Evolutionary conservation across 37 sponge, comb jelly and placozoan genomes (phyloP), one percentile per base, ranked within the genome.

Genomic region (Aplysina aerophoba): DNA sequence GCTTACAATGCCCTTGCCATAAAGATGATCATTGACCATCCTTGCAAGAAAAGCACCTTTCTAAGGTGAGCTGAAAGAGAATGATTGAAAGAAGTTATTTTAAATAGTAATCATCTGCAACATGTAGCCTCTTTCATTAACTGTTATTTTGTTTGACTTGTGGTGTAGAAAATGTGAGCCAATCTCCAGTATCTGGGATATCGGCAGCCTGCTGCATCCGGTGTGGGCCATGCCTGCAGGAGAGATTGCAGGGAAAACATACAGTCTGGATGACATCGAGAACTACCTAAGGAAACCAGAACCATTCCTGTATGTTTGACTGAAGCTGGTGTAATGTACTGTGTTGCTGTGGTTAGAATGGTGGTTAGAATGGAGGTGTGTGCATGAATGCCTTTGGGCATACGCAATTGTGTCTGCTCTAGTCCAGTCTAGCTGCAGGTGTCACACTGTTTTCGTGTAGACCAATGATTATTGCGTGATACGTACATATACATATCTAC

Each of bases 1-100:
- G 89, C 86, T 38, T 92, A 92, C 84, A 92, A 92, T 85, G 89
- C 89, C 1, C 55, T 92, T 36, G 93, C 93, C 60, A 92, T 92
- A 27, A 88, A 85, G 55, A 92, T 92, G 93, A 88, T 92, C 31
- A 86, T 92, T 22, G 78, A 92, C 11, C 89, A 92, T 55, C 90
- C 93, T 11, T 92, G 93, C 62, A 30, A 44, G 16, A 82, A 81
- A 38, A 60, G 61, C 27, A 31, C 20, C 4, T 73, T 62, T 44
- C 50, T 38, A 15, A 53, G 81, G 89, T 89, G 81, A 60, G 50
- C 3, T 44, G 3, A 44, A 44, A n/a, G n/a, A n/a, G n/a, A n/a
- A n/a, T n/a, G n/a, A n/a, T n/a, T n/a, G n/a, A n/a, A n/a, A n/a
- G n/a, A n/a, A n/a, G n/a, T n/a, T n/a, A n/a, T n/a, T n/a, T n/a